phyloP scores from a whole-genome alignment of 2,888 invertebrate species.

The Dione vanillae region DNA sequence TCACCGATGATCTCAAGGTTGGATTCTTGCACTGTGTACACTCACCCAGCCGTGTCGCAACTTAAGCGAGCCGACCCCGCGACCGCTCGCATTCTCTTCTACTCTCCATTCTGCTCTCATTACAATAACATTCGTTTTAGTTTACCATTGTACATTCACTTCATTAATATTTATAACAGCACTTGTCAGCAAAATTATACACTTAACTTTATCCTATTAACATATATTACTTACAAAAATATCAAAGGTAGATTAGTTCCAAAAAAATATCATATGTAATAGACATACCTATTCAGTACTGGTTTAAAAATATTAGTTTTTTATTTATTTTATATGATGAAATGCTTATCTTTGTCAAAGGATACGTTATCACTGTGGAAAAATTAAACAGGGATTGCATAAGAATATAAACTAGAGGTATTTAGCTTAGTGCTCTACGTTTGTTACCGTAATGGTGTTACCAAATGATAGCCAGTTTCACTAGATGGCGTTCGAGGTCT shows the following conservation, averaged over 20 bases:
- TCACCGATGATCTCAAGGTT: constrained; percentile 85
- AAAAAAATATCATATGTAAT: too few relatives aligned
- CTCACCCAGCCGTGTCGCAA: constrained; percentile 63
- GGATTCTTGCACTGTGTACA: constrained; percentile 55
- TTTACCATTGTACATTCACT: constrained; percentile 58
- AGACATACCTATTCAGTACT: too few relatives aligned
- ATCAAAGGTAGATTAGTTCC: neutral
- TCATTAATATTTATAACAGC: constrained; percentile 48
- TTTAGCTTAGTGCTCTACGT: constrained; percentile 35
- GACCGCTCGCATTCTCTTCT: constrained; percentile 66
- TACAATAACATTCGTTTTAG: constrained; percentile 58
- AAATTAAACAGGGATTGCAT: neutral
- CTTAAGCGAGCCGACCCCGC: constrained; percentile 68
- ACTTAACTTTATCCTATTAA: constrained; percentile 31
- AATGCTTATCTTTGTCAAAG: neutral
- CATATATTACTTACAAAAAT: neutral
- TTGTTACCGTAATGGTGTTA: constrained; percentile 47
- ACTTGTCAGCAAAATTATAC: constrained; percentile 37
- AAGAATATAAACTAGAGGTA: constrained; percentile 34
- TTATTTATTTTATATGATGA: neutral
- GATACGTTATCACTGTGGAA: neutral
- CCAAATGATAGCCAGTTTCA: constrained; percentile 54
- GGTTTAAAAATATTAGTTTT: neutral
- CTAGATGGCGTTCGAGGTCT: constrained; percentile 57
- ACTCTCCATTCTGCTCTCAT: constrained; percentile 72